phyloP scores from a whole-genome alignment of 2,113 vertebrate genomes.

The Stigmatopora argus region DNA sequence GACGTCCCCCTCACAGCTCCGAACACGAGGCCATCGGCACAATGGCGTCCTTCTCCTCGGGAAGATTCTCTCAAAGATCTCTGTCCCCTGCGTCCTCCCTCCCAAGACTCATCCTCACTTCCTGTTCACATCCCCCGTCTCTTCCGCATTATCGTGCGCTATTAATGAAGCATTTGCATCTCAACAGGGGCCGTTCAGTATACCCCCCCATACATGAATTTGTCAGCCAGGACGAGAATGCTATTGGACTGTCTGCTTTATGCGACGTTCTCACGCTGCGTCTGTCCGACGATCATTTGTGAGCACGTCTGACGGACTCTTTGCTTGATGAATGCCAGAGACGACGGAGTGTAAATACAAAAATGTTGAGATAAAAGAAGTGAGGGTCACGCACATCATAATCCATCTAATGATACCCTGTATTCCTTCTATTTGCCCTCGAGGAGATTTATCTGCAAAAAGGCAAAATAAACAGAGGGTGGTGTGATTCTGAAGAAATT shows the following conservation, averaged over 20 bases:
- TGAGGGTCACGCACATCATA: conserved; percentile 33
- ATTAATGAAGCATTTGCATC: conserved; percentile 18
- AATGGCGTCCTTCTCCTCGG: conserved; percentile 54
- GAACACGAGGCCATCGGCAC: conserved; percentile 43
- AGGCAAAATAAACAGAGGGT: conserved; percentile 10
- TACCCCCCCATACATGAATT: conserved; percentile 28
- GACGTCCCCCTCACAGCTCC: conserved; percentile 33
- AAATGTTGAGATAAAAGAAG: conserved; percentile 35
- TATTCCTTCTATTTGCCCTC: conserved; percentile 27
- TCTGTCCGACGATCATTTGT: conserved; percentile 42
- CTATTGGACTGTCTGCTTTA: conserved; percentile 26
- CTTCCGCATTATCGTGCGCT: conserved; percentile 19
- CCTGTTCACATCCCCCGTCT: conserved; percentile 33
- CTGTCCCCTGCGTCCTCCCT: conserved; percentile 44
- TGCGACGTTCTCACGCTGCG: conserved; percentile 27
- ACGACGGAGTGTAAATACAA: conserved; percentile 44
- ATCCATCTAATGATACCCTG: conserved; percentile 16
- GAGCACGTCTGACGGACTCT: conserved; percentile 49
- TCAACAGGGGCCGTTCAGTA: neutral
- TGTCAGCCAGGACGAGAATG: conserved; percentile 18
- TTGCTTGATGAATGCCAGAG: conserved; percentile 57
- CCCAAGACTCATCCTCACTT: conserved; percentile 40
- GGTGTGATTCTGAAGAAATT: conserved; percentile 1
- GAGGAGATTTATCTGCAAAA: conserved; percentile 45
- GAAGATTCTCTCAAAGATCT: conserved; percentile 48